Base-by-base conservation (phyloP, 1,140 invertebrate genomes). In the Hesperophylax magnus region DNA sequence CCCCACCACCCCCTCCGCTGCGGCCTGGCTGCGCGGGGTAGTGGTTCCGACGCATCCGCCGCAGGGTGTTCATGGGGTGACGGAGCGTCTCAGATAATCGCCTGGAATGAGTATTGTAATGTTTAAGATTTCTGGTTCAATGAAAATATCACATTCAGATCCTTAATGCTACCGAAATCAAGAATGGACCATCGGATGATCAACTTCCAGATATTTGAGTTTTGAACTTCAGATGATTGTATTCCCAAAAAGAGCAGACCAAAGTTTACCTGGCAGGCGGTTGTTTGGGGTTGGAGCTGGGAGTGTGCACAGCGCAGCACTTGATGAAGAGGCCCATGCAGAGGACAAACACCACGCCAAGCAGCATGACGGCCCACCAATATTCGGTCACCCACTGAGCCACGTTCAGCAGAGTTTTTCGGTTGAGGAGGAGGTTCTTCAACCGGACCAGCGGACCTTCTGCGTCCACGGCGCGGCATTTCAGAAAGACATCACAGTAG, bases 241-340 rank as follows among this genome's bases (percentile, higher is more conserved):
- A 34, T 34, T 34, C 27, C 2, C 27, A 31, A 39, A 39, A 39
- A 39, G 3, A 1, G 7, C 39, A 47, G 39, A 14, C 11, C 39
- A 47, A 47, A 11, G 39, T 47, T 65, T 76, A 89, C 88, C 88
- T 92, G 6, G 96, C 95, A 0, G 96, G 95, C 67, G 95, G 94
- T 86, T 97, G 96, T 87, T 97, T 97, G 11, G 98, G 98, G 92
- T 99, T 99, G 71, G 95, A 98, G 65, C 97, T 98, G 20, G 98
- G 98, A 58, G 98, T 99, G 88, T 99, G 98, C 72, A 99, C 98
- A 17, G 98, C 98, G 90, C 98, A 99, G 87, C 98, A 98, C 88
- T 99, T 99, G 85, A 99, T 99, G 88, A 99, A 99, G n/a, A 98
- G 89, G 27, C 97, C 98, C 98, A 99, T 99, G 85, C 98, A 94